Evolutionary conservation across 2,113 vertebrate genomes (phyloP), one percentile per base, ranked within the genome.

Genomic region (Thryonomys swinderianus): DNA sequence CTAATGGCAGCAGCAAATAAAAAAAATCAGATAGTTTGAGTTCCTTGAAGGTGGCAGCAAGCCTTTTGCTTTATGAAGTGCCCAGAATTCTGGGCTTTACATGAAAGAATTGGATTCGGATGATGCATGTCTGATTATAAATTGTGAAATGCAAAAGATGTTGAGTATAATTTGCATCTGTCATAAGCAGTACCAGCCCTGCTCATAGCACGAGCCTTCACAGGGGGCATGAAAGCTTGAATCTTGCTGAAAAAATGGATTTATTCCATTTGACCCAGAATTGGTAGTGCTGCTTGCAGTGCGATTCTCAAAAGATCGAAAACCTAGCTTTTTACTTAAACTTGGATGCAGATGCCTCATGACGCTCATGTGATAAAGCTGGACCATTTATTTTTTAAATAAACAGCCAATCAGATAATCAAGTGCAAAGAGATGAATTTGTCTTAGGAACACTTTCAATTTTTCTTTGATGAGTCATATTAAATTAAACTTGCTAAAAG

Each of bases 1-100:
- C 98, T 98, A 98, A 98, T 98, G 98, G 98, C 98, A 98, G 98
- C 80, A 82, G 98, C 98, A 94, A 88, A 96, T 94, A 92, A 97
- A 97, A 98, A 97, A 98, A 97, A 96, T 96, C 98, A 97, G 98
- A 98, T 94, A 98, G 98, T 97, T 87, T 95, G 94, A 98, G 98
- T 97, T 98, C 90, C 97, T 98, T 86, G 91, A 97, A 94, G 97
- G 97, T 97, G 97, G 98, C 96, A 96, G 85, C 90, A 96, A 97
- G 97, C 96, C 96, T 95, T 95, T 79, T 96, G 88, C 25, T 96
- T 96, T 97, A 95, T 97, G 80, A 96, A 96, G 95, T 95, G 55
- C 93, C 96, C 25, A 79, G 85, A 90, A 97, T 95, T 96, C 93
- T 80, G 78, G 88, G 88, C 0, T 97, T 94, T 96, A 90, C 96